phyloP scores from a whole-genome alignment of 2,113 vertebrate genomes.

The Paedocypris sp. region DNA sequence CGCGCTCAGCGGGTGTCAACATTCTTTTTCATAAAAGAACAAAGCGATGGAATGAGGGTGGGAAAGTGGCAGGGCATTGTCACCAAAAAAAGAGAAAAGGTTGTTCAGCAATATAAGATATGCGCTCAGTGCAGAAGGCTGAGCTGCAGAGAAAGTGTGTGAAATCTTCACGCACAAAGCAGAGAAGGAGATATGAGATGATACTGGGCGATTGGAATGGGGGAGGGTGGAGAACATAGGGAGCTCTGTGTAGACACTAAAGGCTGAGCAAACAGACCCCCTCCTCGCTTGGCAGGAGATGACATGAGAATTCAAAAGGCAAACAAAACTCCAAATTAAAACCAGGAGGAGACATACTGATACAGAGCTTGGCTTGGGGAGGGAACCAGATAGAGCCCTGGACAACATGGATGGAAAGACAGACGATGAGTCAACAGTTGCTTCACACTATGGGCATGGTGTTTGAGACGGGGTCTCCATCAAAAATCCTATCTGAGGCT shows the following conservation, averaged over 20 bases:
- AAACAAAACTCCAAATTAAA: conserved; percentile 54
- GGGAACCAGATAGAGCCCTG: background rate
- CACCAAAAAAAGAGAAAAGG: background rate
- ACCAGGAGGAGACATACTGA: conserved; percentile 36
- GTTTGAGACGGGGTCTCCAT: background rate
- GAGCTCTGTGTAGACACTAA: conserved; percentile 13
- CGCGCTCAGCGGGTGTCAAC: background rate
- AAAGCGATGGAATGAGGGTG: background rate
- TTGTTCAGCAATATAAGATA: background rate
- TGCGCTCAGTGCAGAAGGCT: background rate
- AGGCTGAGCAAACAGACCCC: conserved; percentile 31
- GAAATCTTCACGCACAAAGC: background rate
- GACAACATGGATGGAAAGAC: background rate
- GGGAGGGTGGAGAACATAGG: background rate
- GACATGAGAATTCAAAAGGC: conserved; percentile 40
- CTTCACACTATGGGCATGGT: background rate
- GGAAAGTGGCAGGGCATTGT: background rate
- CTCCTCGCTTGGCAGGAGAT: conserved; percentile 39
- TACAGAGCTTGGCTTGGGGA: conserved; percentile 26
- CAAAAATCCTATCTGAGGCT: conserved; percentile 33
- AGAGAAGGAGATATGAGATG: background rate
- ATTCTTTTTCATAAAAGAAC: conserved; percentile 1
- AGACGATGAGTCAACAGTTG: background rate
- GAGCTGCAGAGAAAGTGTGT: background rate
- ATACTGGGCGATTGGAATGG: background rate